Evolutionary conservation across 2,888 invertebrate species (phyloP).

Genomic region (Asteroscopus sphinx): DNA sequence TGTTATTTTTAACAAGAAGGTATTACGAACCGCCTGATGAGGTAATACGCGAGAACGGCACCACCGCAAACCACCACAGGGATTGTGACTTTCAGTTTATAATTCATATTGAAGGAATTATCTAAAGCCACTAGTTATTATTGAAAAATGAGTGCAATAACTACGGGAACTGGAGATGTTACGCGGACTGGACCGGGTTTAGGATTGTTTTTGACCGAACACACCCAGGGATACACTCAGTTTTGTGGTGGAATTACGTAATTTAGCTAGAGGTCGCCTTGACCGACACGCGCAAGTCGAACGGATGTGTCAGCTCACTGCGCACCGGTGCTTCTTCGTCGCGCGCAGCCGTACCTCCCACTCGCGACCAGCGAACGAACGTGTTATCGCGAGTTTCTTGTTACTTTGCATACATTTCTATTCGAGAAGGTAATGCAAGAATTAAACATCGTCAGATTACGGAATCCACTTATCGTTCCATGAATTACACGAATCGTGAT

Average conservation of each 20-base stretch:
- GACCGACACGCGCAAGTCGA: conserved; percentile 88
- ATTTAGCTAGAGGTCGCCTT: conserved; percentile 87
- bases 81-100: conserved; percentile 86
- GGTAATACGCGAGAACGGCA: conserved; percentile 87
- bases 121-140: conserved; percentile 60
- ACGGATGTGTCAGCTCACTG: conserved; percentile 88
- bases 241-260: conserved; percentile 87
- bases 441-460: conserved; percentile 82
- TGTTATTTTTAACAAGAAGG: conserved; percentile 54
- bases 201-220: conserved; percentile 78
- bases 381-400: conserved; percentile 86
- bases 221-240: conserved; percentile 84
- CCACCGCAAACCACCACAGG: conserved; percentile 88
- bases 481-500: conserved; percentile 70
- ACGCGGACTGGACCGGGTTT: conserved; percentile 72
- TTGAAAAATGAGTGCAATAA: conserved; percentile 62
- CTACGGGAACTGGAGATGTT: conserved; percentile 69
- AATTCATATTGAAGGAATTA: conserved; percentile 79
- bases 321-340: conserved; percentile 81
- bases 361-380: conserved; percentile 77
- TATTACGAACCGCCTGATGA: conserved; percentile 88
- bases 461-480: conserved; percentile 74
- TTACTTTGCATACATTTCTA: conserved; percentile 84
- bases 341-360: conserved; percentile 86
- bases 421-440: conserved; percentile 73